Conservation (phyloP, 2,888 invertebrate species). For the Apotomis betuletana region DNA sequence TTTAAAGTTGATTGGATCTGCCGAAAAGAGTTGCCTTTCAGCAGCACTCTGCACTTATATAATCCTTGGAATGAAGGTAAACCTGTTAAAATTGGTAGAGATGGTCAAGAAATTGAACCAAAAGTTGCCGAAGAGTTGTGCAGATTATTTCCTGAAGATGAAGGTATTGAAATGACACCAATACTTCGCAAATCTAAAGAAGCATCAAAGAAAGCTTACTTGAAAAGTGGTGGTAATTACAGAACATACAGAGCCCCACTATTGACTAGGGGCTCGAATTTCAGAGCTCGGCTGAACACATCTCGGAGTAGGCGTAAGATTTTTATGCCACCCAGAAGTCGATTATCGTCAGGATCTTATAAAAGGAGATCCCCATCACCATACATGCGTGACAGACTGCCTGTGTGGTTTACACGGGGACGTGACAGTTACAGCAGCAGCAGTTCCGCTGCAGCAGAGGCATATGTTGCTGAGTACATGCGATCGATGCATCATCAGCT, state of each 20-base stretch:
- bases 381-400: slow-evolving; percentile 83
- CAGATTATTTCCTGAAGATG: slow-evolving; percentile 96
- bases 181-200: slow-evolving; percentile 94
- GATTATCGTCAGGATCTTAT: slow-evolving; percentile 80
- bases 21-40: slow-evolving; percentile 96
- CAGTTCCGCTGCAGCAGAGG: slow-evolving; percentile 88
- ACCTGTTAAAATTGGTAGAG: slow-evolving; percentile 99
- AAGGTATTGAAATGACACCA: slow-evolving; percentile 94
- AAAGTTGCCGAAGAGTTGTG: slow-evolving; percentile 97
- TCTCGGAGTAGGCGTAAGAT: slow-evolving; percentile 84
- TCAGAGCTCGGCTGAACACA: slow-evolving; percentile 79
- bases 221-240: slow-evolving; percentile 81
- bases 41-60: slow-evolving; percentile 94
- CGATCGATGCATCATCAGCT: slow-evolving; percentile 93
- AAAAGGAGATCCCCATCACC: slow-evolving; percentile 85
- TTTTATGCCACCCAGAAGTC: slow-evolving; percentile 86
- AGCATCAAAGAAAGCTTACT: slow-evolving; percentile 86
- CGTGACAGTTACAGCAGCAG: slow-evolving; percentile 72
- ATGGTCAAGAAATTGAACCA: slow-evolving; percentile 99
- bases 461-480: slow-evolving; percentile 95
- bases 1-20: slow-evolving; percentile 99
- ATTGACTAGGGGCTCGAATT: slow-evolving; percentile 72
- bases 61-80: slow-evolving; percentile 99
- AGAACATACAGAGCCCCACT: slow-evolving; percentile 77
- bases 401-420: slow-evolving; percentile 85